Base-by-base conservation (phyloP, 2,888 invertebrate genomes). In the Cataglyphis livida region DNA sequence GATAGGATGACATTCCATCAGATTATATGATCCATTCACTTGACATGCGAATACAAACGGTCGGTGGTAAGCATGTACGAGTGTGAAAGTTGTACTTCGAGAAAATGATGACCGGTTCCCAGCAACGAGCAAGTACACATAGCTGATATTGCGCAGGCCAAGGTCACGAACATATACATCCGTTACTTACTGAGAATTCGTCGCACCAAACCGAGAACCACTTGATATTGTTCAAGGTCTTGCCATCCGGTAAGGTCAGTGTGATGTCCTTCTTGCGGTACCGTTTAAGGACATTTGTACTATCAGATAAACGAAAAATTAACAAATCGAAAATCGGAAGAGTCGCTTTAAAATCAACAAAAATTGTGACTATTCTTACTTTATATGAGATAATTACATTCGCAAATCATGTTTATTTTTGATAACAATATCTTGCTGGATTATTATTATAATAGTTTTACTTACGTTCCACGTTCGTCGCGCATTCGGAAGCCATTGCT, bases 191-290 rank as follows among this genome's bases (percentile, higher is more conserved):
- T 81, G 97, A 96, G 92, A 97, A 98, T 93, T 98, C 98, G 92
- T 98, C 97, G 94, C 98, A 98, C 98, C 98, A 99, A 54, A 99
- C 97, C 15, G 98, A 97, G 95, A 99, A 97, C 97, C 98, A 98
- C 93, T 96, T 96, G 93, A 98, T 96, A 94, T 97, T 98, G 91
- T 96, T 96, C 84, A 98, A 95, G 44, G 97, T 97, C 94, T 97
- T 97, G 66, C 98, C 98, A 90, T 98, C 98, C 0, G 98, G 98
- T 89, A 98, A 95, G 18, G 98, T 97, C 66, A 99, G 95, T 75
- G 98, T 98, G 91, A 98, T 95, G 92, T 97, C 96, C 95, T 98
- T 97, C 90, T 97, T 97, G 88, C 97, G 96, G 95, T 98, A 98
- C 90, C 96, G 96, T 89, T 96, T 96, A 93, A 98, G 96, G n/a